A percentile compares a stretch with the other conserved stretches of the same genome.
Evolutionary conservation across 2,888 invertebrate genomes (phyloP).

Genomic region (Drosophila yooni): DNA sequence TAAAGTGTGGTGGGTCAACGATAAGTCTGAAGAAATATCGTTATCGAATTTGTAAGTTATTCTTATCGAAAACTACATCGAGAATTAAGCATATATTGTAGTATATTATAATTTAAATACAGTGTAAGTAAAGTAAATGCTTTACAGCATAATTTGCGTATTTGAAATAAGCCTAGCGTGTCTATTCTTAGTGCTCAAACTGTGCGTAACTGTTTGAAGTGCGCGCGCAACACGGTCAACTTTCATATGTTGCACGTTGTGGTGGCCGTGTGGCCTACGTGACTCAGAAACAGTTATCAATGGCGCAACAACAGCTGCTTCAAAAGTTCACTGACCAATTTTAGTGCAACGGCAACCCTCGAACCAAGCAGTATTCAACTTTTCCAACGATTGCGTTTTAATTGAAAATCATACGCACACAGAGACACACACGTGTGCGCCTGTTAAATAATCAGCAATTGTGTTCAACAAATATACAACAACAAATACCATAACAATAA

Average conservation of each 20-base stretch:
- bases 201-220: conserved; percentile 22
- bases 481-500: conserved; percentile 7
- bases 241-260: conserved; percentile 68
- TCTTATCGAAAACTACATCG: conserved; percentile 15
- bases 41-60: neutral
- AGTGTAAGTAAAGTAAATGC: conserved; percentile 25
- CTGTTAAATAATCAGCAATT: conserved; percentile 48
- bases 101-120: conserved; percentile 11
- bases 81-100: neutral
- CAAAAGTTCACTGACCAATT: conserved; percentile 71
- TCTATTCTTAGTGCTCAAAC: neutral
- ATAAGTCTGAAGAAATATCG: neutral
- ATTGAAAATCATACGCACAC: conserved; percentile 10
- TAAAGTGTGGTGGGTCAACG: neutral
- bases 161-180: neutral
- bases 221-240: conserved; percentile 40
- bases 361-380: conserved; percentile 44
- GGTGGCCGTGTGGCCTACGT: conserved; percentile 71
- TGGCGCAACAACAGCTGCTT: conserved; percentile 72
- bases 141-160: neutral
- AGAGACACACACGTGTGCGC: conserved; percentile 30
- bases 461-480: conserved; percentile 16
- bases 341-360: conserved; percentile 59
- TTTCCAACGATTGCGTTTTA: conserved; percentile 28
- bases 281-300: conserved; percentile 79